phyloP scores from a whole-genome alignment of 2,888 invertebrate species.

The Lochmaea capreae region DNA sequence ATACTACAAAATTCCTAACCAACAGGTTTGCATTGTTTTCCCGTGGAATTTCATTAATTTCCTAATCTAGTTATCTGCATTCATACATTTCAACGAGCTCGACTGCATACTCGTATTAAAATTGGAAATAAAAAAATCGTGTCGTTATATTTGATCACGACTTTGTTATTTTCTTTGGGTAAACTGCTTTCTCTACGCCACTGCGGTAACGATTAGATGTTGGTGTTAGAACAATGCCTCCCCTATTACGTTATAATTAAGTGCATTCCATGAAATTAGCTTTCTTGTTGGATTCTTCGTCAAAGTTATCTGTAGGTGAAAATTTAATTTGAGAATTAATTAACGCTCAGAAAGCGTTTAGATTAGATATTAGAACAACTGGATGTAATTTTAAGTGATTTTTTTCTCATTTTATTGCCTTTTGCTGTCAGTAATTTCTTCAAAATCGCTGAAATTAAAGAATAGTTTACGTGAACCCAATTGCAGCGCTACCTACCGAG shows the following conservation, averaged over 20 bases:
- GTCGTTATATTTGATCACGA: neutral
- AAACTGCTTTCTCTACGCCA: neutral
- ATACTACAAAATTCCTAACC: slow-evolving; percentile 12
- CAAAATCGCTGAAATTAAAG: no score
- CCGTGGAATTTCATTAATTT: slow-evolving; percentile 41
- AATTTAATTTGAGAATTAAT: neutral
- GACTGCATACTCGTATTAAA: neutral
- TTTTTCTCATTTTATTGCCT: no score
- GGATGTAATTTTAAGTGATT: no score
- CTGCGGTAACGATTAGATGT: neutral
- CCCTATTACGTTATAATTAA: neutral
- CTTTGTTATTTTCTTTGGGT: no score
- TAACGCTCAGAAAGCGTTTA: neutral
- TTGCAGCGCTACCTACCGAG: no score
- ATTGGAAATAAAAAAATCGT: neutral
- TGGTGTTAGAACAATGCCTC: neutral
- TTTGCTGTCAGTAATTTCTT: no score
- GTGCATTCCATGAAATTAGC: neutral
- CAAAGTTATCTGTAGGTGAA: slow-evolving; percentile 5
- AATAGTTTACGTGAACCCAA: no score
- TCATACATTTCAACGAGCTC: slow-evolving; percentile 32
- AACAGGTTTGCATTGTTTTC: slow-evolving; percentile 40
- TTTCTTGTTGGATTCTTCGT: neutral
- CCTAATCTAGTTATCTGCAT: slow-evolving; percentile 39
- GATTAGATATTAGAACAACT: neutral